Evolutionary conservation across 2,113 vertebrate species (phyloP).

Genomic region (Engystomops pustulosus): DNA sequence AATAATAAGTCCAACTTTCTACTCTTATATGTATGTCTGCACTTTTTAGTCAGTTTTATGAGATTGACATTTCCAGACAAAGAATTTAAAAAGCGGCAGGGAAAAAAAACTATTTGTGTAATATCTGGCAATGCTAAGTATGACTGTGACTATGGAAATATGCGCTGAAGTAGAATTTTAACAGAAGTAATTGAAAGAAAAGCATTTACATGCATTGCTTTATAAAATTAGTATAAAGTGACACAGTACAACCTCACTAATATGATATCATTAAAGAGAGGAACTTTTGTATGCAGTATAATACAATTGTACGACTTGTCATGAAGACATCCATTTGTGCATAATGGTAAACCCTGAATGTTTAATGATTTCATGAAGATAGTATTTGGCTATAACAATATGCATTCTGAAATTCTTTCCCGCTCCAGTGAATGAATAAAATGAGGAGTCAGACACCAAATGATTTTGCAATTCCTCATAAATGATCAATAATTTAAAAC

Average conservation of each 20-base stretch:
- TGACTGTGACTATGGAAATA: conserved; percentile 13
- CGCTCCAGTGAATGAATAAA: neutral
- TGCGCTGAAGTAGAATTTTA: neutral
- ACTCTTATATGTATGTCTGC: too few relatives aligned
- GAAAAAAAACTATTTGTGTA: neutral
- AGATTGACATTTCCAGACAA: neutral
- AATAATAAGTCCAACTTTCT: too few relatives aligned
- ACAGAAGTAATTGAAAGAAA: neutral
- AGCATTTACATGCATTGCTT: conserved; percentile 10
- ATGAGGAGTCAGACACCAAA: neutral
- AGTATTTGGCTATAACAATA: neutral
- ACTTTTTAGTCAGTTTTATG: too few relatives aligned
- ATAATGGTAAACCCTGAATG: neutral
- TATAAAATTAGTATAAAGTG: neutral
- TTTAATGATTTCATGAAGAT: neutral
- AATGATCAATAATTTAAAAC: conserved; percentile 50
- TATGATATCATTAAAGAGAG: neutral
- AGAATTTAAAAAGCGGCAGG: neutral
- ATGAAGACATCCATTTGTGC: neutral
- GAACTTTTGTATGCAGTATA: neutral
- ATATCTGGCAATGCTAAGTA: neutral
- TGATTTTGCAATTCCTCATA: conserved; percentile 20
- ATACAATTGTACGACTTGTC: neutral
- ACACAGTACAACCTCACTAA: neutral
- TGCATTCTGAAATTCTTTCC: neutral